Evolutionary conservation across 2,113 vertebrate genomes (phyloP).

Genomic region (Microcebus murinus): DNA sequence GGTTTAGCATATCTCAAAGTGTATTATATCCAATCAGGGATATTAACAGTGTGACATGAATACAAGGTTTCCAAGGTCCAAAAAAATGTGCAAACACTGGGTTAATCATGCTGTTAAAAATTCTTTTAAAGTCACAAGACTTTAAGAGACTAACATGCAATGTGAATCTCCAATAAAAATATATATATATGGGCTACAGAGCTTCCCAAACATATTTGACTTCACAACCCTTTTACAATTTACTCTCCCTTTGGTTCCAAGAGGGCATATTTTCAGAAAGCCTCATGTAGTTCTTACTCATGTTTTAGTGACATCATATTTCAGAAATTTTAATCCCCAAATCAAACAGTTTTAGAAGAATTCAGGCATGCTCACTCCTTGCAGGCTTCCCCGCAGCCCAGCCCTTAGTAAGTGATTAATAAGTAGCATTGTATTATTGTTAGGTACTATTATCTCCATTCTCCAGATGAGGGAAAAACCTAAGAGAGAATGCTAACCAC

Average conservation of each 20-base stretch:
- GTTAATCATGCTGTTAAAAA: not conserved
- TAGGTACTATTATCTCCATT: not conserved
- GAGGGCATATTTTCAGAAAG: not conserved
- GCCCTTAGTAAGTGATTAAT: not conserved
- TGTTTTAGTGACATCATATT: not conserved
- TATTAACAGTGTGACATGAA: not conserved
- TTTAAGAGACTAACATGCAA: not conserved
- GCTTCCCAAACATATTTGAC: not conserved
- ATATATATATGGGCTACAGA: rapidly evolving
- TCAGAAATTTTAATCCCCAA: not conserved
- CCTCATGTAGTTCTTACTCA: not conserved
- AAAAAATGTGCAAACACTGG: not conserved
- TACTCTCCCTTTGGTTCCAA: not conserved
- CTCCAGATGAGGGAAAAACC: not conserved
- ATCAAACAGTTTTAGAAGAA: not conserved
- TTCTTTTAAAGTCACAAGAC: not conserved
- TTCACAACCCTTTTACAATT: not conserved
- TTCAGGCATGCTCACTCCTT: not conserved
- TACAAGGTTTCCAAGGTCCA: not conserved
- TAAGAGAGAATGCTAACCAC: not conserved
- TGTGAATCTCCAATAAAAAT: not conserved
- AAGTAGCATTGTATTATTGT: not conserved
- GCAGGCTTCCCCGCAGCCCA: not conserved
- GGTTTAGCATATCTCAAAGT: conserved; percentile 14
- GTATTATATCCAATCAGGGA: not conserved